Conservation (phyloP, 1,140 invertebrate species). For the Solen grandis region DNA sequence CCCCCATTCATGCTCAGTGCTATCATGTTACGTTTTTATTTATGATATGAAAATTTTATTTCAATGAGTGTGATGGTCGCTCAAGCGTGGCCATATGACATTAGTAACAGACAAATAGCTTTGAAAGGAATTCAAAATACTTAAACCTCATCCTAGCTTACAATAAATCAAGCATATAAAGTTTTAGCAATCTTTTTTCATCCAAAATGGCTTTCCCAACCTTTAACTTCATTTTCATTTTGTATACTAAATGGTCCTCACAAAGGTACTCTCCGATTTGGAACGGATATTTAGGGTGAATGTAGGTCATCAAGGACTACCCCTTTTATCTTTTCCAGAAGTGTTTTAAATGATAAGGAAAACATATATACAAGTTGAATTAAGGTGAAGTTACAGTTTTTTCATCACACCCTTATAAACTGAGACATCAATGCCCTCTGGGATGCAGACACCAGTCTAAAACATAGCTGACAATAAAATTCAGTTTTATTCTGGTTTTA, state of each 20-base stretch:
- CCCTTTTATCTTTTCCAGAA: no score
- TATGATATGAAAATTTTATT: not conserved
- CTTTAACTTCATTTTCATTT: not conserved
- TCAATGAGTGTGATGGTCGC: not conserved
- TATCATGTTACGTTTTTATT: not conserved
- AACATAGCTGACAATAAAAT: no score
- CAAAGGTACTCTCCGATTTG: no score
- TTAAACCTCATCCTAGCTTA: not conserved
- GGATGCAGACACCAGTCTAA: no score
- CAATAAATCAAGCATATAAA: not conserved
- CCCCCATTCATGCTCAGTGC: not conserved
- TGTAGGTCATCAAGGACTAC: no score
- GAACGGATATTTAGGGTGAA: no score
- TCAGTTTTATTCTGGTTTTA: no score
- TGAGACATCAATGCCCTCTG: no score
- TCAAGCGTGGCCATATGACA: not conserved
- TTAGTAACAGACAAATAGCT: not conserved
- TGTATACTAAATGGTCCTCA: not conserved
- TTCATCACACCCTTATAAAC: no score
- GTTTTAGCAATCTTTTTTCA: not conserved
- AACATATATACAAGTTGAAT: no score
- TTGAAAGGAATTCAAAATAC: not conserved
- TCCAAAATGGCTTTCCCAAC: not conserved
- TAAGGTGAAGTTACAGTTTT: no score
- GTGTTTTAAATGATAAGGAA: no score